Conservation (phyloP, 2,797 vertebrate genomes). For the Hydrophis major region DNA sequence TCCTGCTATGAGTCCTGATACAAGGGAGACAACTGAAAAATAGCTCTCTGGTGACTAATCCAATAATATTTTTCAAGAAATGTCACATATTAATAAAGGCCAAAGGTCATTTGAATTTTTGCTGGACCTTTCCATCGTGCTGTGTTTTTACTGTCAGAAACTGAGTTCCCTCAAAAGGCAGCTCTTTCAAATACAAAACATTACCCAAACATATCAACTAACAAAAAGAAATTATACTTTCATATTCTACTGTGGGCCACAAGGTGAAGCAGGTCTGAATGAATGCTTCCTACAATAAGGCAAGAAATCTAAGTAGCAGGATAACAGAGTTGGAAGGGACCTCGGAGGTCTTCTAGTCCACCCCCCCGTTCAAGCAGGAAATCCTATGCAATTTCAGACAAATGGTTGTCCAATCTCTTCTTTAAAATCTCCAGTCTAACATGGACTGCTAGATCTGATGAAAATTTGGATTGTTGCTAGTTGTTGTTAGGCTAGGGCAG, state of each 20-base stretch:
- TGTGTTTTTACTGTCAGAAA: conserved; percentile 42
- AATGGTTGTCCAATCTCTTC: too few relatives aligned
- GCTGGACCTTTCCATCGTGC: conserved; percentile 51
- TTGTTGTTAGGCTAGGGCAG: not conserved
- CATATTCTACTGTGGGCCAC: conserved; percentile 5
- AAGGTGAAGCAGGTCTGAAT: not conserved
- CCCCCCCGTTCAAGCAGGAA: too few relatives aligned
- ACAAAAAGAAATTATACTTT: conserved; percentile 32
- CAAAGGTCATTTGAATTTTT: conserved; percentile 45
- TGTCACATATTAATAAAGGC: conserved; percentile 56
- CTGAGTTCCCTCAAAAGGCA: conserved; percentile 43
- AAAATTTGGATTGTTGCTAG: not conserved
- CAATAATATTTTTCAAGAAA: conserved; percentile 57
- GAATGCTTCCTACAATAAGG: not conserved
- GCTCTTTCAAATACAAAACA: conserved; percentile 25
- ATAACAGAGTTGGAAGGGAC: too few relatives aligned
- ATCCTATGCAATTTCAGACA: too few relatives aligned
- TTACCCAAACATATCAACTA: conserved; percentile 9
- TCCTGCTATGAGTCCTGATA: not conserved
- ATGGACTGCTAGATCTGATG: not conserved
- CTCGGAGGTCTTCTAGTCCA: too few relatives aligned
- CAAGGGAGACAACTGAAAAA: conserved; percentile 25
- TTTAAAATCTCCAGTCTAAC: too few relatives aligned
- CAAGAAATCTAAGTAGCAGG: not conserved
- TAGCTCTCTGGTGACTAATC: conserved; percentile 44